These are phyloP conservation scores for Drosophila heteroneura DNA, from an alignment of 2,888 invertebrate genomes.

Conservation along the genomic window DNA sequence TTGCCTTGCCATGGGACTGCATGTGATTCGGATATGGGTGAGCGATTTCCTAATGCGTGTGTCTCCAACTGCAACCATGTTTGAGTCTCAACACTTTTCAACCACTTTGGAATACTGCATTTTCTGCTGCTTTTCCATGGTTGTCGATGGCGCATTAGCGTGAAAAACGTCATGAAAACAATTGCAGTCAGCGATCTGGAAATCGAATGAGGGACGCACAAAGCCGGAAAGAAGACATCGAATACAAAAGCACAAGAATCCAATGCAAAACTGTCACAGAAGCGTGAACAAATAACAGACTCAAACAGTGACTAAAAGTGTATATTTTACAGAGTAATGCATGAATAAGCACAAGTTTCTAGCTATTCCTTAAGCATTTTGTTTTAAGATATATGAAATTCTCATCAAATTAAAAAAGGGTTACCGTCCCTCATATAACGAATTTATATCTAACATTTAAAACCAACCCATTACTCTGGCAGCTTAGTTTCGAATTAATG, in stretches of 20 bases:
- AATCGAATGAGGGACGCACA: slow-evolving; percentile 41
- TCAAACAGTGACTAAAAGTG: not conserved
- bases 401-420: not conserved
- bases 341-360: not conserved
- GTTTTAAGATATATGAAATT: not conserved
- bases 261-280: slow-evolving; percentile 1
- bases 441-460: not conserved
- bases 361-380: not conserved
- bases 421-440: not conserved
- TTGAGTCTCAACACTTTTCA: slow-evolving; percentile 8
- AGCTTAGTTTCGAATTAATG: slow-evolving; percentile 59
- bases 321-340: not conserved
- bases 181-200: slow-evolving; percentile 60
- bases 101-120: not conserved
- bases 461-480: slow-evolving; percentile 18
- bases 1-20: slow-evolving; percentile 1
- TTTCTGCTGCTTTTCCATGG: slow-evolving; percentile 1
- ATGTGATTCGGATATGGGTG: slow-evolving; percentile 28
- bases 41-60: slow-evolving; percentile 29
- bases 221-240: slow-evolving; percentile 9
- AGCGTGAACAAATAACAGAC: not conserved
- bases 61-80: slow-evolving; percentile 24
- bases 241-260: slow-evolving; percentile 14
- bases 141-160: slow-evolving; percentile 22
- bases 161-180: slow-evolving; percentile 38